Conservation (phyloP, 2,888 invertebrate genomes). For the Agapetus fuscipes region DNA sequence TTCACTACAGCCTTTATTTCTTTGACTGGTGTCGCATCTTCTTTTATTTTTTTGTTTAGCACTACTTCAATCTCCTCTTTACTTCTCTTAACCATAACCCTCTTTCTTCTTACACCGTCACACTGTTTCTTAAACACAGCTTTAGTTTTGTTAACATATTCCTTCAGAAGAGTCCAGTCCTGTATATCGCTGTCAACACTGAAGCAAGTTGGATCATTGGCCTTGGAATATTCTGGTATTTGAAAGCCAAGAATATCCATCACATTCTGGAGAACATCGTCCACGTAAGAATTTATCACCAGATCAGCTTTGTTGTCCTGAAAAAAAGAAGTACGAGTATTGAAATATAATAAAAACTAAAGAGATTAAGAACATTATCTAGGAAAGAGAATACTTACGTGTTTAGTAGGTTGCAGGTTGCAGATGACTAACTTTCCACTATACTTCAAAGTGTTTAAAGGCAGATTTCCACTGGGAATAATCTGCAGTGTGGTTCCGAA, state of each 20-base stretch:
- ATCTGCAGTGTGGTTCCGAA: slow-evolving; percentile 98
- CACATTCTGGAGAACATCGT: slow-evolving; percentile 65
- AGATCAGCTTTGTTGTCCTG: slow-evolving; percentile 88
- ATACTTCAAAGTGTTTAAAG: slow-evolving; percentile 73
- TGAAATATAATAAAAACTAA: not conserved
- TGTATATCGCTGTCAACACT: slow-evolving; percentile 36
- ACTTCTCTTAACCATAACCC: slow-evolving; percentile 33
- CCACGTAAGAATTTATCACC: slow-evolving; percentile 81
- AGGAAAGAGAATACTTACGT: slow-evolving; percentile 50
- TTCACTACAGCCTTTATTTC: not conserved
- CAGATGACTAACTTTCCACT: slow-evolving; percentile 86
- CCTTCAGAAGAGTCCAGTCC: slow-evolving; percentile 65
- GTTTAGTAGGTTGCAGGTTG: slow-evolving; percentile 96
- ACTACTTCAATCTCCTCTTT: slow-evolving; percentile 1
- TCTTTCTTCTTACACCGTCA: slow-evolving; percentile 40
- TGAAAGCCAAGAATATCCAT: slow-evolving; percentile 64
- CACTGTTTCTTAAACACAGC: slow-evolving; percentile 44
- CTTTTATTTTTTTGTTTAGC: slow-evolving; percentile 1
- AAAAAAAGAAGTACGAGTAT: slow-evolving; percentile 25
- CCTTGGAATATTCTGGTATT: slow-evolving; percentile 59
- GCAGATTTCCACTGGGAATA: slow-evolving; percentile 90
- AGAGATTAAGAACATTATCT: not conserved
- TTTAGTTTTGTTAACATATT: slow-evolving; percentile 51
- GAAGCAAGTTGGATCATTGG: slow-evolving; percentile 64
- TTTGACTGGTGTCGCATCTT: not conserved